phyloP scores from a whole-genome alignment of 2,113 vertebrate genomes.

The Phainopepla nitens region DNA sequence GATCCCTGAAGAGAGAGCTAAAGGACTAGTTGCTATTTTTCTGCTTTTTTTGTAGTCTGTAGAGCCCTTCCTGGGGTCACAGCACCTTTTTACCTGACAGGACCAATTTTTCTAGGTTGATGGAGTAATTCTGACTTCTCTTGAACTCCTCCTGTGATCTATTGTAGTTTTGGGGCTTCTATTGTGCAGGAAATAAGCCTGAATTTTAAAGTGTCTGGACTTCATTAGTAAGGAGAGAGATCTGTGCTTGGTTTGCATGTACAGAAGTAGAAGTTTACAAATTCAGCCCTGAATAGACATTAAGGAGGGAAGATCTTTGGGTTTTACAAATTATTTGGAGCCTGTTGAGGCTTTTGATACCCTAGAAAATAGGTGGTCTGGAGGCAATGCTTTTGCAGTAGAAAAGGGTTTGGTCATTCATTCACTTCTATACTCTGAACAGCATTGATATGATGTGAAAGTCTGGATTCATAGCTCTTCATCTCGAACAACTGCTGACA shows the following conservation, averaged over 20 bases:
- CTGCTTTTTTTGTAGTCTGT: neutral
- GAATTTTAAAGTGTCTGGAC: neutral
- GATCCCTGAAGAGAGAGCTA: neutral
- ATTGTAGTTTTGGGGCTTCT: neutral
- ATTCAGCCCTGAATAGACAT: neutral
- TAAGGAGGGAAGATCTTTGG: neutral
- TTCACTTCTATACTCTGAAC: neutral
- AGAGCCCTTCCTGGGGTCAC: neutral
- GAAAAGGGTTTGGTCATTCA: neutral
- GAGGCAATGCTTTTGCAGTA: neutral
- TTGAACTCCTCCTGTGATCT: neutral
- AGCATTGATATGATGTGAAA: neutral
- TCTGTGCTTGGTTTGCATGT: neutral
- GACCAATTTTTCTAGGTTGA: neutral
- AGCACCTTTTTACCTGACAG: neutral
- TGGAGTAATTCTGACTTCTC: neutral
- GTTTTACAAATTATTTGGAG: neutral
- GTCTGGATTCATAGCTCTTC: neutral
- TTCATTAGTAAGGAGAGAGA: neutral
- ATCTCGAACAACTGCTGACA: neutral
- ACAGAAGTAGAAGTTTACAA: neutral
- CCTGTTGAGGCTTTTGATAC: neutral
- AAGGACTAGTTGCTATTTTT: neutral
- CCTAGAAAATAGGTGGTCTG: neutral
- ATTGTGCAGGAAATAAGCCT: neutral